Evolutionary conservation across 2,888 invertebrate species (phyloP).

Genomic region (Eurois occulta): DNA sequence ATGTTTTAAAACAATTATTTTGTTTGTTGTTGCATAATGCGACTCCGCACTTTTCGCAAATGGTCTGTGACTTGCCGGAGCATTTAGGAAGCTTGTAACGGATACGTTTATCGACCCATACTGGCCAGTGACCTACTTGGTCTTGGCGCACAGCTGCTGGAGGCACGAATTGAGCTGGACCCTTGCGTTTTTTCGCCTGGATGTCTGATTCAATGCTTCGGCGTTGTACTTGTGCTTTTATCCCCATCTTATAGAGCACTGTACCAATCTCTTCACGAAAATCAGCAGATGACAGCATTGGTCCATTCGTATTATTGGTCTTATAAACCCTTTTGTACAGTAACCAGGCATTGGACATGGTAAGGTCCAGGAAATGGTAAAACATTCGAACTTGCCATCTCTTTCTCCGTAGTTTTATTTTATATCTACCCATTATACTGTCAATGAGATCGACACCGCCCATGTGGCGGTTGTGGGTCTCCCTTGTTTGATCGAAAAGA

Average conservation of each 20-base stretch:
- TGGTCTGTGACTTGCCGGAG: no score
- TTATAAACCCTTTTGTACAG: slow-evolving; percentile 28
- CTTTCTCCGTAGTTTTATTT: slow-evolving; percentile 32
- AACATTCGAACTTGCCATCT: slow-evolving; percentile 24
- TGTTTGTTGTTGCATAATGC: slow-evolving; percentile 53
- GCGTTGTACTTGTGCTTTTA: slow-evolving; percentile 5
- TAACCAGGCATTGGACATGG: slow-evolving; percentile 24
- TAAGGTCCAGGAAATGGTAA: slow-evolving; percentile 22
- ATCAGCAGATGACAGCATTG: slow-evolving; percentile 6
- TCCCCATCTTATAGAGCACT: slow-evolving; percentile 52
- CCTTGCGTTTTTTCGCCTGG: no score
- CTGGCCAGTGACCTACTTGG: no score
- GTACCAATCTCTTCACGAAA: slow-evolving; percentile 41
- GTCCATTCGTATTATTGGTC: neutral
- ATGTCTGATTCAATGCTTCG: no score
- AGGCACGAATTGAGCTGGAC: no score
- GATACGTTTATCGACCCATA: no score
- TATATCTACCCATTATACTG: neutral
- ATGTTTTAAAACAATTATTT: slow-evolving; percentile 50
- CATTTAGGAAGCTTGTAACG: no score
- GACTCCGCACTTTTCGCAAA: slow-evolving; percentile 46
- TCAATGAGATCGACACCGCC: no score
- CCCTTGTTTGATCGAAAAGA: no score
- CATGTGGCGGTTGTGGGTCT: no score
- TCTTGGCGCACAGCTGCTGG: no score